phyloP scores from a whole-genome alignment of 2,888 invertebrate genomes.

The Drosophila monieri region DNA sequence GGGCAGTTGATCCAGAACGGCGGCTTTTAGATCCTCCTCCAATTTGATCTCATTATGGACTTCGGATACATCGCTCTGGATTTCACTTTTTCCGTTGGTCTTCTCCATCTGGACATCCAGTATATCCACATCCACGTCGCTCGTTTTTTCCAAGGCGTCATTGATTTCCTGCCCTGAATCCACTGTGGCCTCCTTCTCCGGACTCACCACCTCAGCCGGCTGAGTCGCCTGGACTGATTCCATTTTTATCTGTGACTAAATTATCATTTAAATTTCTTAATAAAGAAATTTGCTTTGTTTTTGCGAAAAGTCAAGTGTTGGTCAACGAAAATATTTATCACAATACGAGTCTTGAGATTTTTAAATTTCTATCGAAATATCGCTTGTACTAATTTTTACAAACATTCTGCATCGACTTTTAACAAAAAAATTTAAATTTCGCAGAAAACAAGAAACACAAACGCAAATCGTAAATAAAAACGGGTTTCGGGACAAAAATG shows the following conservation, averaged over 20 bases:
- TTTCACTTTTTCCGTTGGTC: conserved; percentile 19
- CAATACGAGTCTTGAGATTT: no score
- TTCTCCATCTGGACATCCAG: conserved; percentile 58
- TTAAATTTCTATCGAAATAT: no score
- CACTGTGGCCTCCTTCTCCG: neutral
- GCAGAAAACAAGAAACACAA: no score
- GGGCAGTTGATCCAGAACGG: conserved; percentile 46
- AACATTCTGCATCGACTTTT: no score
- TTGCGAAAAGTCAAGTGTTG: conserved; percentile 2
- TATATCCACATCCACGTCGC: conserved; percentile 43
- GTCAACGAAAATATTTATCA: no score
- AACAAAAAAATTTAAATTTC: no score
- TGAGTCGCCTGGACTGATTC: conserved; percentile 19
- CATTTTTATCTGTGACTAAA: conserved; percentile 13
- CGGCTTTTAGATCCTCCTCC: conserved; percentile 32
- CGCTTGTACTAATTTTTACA: no score
- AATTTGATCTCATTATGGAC: conserved; percentile 15
- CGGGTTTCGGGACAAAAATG: no score
- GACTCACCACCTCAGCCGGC: conserved; percentile 18
- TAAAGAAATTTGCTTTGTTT: conserved; percentile 14
- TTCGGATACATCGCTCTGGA: conserved; percentile 12
- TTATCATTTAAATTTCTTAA: conserved; percentile 16
- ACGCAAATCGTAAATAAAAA: no score
- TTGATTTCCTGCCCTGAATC: neutral
- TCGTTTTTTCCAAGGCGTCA: conserved; percentile 16